A percentile compares a stretch with the other conserved stretches of the same genome.
These are phyloP conservation scores for Ptilodon capucinus DNA, from an alignment of 2,888 invertebrate species.

Conservation along the genomic window DNA sequence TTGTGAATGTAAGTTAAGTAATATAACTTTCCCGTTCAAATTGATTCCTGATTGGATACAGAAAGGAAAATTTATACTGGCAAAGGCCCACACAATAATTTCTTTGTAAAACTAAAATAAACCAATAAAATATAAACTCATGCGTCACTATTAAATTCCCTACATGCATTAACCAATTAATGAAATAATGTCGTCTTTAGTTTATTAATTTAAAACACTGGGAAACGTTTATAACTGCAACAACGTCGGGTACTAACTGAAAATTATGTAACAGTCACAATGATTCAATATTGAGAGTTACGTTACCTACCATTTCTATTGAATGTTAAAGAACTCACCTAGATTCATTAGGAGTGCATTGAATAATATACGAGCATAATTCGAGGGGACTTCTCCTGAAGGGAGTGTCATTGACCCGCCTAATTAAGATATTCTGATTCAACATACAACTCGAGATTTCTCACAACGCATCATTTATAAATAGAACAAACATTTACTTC, in stretches of 20 bases:
- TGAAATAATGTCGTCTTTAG: no score
- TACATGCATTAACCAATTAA: no score
- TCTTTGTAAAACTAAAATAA: neutral
- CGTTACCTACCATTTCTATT: neutral
- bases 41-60: neutral
- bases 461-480: conserved; percentile 43
- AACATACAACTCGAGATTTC: conserved; percentile 28
- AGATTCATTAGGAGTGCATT: conserved; percentile 13
- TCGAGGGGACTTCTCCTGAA: conserved; percentile 8
- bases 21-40: neutral
- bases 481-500: conserved; percentile 50
- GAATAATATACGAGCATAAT: conserved; percentile 6
- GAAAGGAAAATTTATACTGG: neutral
- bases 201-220: no score
- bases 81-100: neutral
- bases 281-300: neutral
- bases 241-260: no score
- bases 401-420: conserved; percentile 18
- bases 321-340: no score
- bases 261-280: no score
- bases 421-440: conserved; percentile 32
- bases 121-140: no score
- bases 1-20: neutral
- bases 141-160: no score
- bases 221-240: no score